Evolutionary conservation across 2,888 invertebrate species (phyloP).

Genomic region (Drosophila recens): DNA sequence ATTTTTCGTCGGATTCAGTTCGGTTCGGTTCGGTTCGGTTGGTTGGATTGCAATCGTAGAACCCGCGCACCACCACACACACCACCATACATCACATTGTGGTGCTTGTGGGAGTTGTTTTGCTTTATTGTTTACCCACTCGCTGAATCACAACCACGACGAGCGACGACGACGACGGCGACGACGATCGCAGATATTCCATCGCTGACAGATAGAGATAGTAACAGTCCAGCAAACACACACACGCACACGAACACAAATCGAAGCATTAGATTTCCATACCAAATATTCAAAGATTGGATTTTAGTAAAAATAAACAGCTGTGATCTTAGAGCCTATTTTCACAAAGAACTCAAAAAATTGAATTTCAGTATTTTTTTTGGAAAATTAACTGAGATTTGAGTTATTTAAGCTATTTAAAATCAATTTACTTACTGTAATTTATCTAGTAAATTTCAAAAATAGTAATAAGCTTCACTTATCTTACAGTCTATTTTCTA

Average conservation of each 20-base stretch:
- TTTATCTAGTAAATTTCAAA: no score
- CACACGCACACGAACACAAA: slow-evolving; percentile 35
- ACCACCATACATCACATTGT: slow-evolving; percentile 20
- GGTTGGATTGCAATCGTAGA: slow-evolving; percentile 2
- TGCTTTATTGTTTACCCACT: slow-evolving; percentile 44
- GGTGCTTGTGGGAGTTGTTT: slow-evolving; percentile 74
- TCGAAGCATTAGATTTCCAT: slow-evolving; percentile 7
- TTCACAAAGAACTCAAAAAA: no score
- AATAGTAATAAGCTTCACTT: no score
- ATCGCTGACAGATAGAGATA: slow-evolving; percentile 64
- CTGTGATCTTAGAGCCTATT: no score
- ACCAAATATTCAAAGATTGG: slow-evolving; percentile 7
- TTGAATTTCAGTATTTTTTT: no score
- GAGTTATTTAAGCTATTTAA: no score
- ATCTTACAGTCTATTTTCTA: no score
- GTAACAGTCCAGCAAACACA: slow-evolving; percentile 68
- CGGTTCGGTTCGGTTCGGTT: slow-evolving; percentile 11
- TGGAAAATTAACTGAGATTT: no score
- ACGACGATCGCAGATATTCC: slow-evolving; percentile 61
- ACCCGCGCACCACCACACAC: slow-evolving; percentile 9
- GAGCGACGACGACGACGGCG: slow-evolving; percentile 35
- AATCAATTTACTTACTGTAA: no score
- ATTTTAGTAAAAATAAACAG: neutral
- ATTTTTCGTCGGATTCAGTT: no score
- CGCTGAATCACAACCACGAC: slow-evolving; percentile 55